Evolutionary conservation across 1,140 invertebrate genomes (phyloP), one percentile per base, ranked within the genome.

Genomic region (Homalodisca vitripennis): DNA sequence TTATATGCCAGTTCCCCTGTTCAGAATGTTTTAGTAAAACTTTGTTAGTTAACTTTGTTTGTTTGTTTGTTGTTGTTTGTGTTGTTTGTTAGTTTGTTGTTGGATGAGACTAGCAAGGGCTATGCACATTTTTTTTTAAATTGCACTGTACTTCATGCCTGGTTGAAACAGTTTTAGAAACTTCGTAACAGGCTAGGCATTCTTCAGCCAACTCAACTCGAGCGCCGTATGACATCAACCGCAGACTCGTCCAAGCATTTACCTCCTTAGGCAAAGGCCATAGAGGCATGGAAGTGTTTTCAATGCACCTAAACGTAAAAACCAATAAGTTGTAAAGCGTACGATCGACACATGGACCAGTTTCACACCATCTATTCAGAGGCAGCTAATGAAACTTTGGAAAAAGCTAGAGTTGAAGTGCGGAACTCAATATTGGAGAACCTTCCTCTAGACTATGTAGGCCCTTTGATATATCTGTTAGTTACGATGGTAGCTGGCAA

Each of bases 251-350:
- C 10, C 51, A 55, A 22, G 51, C 51, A 10, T 55, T 55, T 20
- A 55, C 51, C 51, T 55, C 51, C 22, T 55, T 55, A 55, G 51
- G 51, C 51, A 55, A 55, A 55, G 51, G 51, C 51, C 51, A 55
- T 20, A 55, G 51, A 55, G 51, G 51, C 10, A 20, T 55, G 51
- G 51, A 55, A 20, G 22, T 24, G 10, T 55, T 55, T 22, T 55
- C 51, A 12, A 55, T 55, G 51, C 51, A 55, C 22, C 51, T 55
- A 10, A 55, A 55, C 20, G 22, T 55, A n/a, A 17, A 41, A 41
- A 17, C 34, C 34, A 41, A 41, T 41, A 41, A 17, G 34, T 41
- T 41, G 34, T 41, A 55, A 55, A 20, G 51, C 51, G 10, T 55
- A 55, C 22, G 51, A 55, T 55, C 10, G 51, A 22, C 51, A 55